Base-by-base conservation (phyloP, 2,888 invertebrate genomes). In the Craniophora ligustri region DNA sequence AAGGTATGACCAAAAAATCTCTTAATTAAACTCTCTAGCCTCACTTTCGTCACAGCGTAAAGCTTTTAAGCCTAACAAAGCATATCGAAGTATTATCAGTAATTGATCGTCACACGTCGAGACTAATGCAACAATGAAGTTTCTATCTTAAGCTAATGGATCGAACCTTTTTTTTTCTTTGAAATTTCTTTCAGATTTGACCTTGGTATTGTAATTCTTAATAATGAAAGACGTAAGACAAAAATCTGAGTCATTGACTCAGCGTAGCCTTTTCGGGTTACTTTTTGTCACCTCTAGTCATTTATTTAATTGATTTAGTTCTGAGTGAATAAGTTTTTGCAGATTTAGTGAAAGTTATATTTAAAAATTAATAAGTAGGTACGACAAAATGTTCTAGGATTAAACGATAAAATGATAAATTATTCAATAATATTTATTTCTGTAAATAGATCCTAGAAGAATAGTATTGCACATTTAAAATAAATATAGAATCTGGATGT, bases 51-150 rank as follows among this genome's bases (percentile, higher is more conserved):
- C 21, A 35, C 45, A 34, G 30, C 14, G 32, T 23, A 38, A 49
- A 23, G 38, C 41, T 61, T 34, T 57, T 32, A 32, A 16, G 15
- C 16, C 11, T 23, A 34, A 63, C 60, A 66, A 54, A 66, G 42
- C 32, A 30, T 42, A 60, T 54, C 53, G 44, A 23, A 60, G 32
- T 42, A 16, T 53, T 46, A 59, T 63, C 54, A 35, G 61, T 60
- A 64, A 61, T 60, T 54, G 54, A 61, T 54, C 67, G 61, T 34
- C 67, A 47, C 67, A 44, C 67, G 61, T 60, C 67, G 11, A 5
- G 16, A 16, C 54, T 63, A 64, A 64, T 66, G 54, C 39, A 47
- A 48, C 47, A 48, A 35, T 54, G 19, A 44, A 8, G 28, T 36
- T 45, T 34, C 41, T 54, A 40, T 60, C 47, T 66, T 30, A 28